These are phyloP conservation scores for Papilio glaucus DNA, from an alignment of 1,140 invertebrate genomes.

Conservation along the genomic window DNA sequence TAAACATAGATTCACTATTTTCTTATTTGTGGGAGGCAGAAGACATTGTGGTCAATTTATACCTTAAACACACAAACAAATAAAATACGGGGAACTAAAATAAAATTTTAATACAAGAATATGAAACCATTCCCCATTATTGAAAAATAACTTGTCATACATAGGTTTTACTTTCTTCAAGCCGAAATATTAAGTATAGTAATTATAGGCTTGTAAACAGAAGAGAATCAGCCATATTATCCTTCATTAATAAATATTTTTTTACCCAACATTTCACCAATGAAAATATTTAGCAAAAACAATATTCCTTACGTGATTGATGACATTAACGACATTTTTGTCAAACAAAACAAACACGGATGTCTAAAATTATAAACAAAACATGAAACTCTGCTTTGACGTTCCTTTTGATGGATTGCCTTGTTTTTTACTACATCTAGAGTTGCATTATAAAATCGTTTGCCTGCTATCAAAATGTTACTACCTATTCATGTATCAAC, in stretches of 20 bases:
- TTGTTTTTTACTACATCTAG: background rate
- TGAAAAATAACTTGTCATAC: background rate
- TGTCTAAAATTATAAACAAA: background rate
- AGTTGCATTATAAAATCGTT: background rate
- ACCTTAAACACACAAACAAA: no score
- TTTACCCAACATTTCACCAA: background rate
- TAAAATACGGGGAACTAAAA: no score
- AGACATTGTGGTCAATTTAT: no score
- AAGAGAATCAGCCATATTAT: no score
- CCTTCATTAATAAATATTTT: no score
- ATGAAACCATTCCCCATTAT: no score
- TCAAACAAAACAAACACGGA: background rate
- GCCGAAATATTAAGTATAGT: no score
- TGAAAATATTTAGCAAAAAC: background rate
- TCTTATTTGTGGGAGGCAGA: no score
- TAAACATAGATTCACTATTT: background rate
- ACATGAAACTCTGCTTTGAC: background rate
- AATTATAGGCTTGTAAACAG: no score
- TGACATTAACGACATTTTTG: background rate
- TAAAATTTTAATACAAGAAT: no score
- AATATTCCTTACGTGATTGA: background rate
- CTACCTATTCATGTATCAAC: no score
- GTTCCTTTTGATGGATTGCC: slow-evolving; percentile 1
- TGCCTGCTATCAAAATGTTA: no score
- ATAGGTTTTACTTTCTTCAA: background rate